These are phyloP conservation scores for Psittacula echo DNA, from an alignment of 2,797 vertebrate species.

Conservation along the genomic window DNA sequence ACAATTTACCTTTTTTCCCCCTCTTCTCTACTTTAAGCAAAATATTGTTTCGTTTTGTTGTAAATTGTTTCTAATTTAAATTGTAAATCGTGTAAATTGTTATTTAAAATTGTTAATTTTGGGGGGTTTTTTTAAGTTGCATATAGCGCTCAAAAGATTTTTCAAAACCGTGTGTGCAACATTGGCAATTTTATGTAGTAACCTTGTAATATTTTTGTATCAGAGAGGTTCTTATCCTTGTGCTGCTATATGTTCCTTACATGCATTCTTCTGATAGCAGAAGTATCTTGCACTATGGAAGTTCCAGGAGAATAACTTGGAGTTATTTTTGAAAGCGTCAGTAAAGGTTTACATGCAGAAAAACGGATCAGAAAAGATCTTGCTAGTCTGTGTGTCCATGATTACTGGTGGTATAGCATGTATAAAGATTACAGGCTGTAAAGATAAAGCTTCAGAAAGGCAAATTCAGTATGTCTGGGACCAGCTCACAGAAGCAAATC, in stretches of 20 bases:
- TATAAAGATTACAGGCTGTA: background rate
- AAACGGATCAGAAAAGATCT: background rate
- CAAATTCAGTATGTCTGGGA: background rate
- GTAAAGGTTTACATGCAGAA: background rate
- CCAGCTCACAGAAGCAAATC: background rate
- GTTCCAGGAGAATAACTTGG: background rate
- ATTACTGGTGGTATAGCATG: background rate
- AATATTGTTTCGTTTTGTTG: rapidly evolving
- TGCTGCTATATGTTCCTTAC: background rate
- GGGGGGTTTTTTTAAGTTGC: background rate
- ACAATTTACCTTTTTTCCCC: background rate
- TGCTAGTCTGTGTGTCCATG: background rate
- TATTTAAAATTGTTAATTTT: background rate
- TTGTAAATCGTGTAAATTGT: background rate
- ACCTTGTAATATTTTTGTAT: background rate
- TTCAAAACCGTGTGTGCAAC: background rate
- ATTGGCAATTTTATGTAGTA: background rate
- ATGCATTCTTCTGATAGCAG: background rate
- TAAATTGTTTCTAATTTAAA: background rate
- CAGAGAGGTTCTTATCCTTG: background rate
- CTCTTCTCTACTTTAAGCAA: background rate
- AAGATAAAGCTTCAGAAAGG: background rate
- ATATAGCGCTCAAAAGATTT: background rate
- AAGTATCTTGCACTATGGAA: background rate
- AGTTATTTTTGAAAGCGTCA: background rate